Evolutionary conservation across 2,797 vertebrate genomes (phyloP).

Genomic region (Alauda arvensis): DNA sequence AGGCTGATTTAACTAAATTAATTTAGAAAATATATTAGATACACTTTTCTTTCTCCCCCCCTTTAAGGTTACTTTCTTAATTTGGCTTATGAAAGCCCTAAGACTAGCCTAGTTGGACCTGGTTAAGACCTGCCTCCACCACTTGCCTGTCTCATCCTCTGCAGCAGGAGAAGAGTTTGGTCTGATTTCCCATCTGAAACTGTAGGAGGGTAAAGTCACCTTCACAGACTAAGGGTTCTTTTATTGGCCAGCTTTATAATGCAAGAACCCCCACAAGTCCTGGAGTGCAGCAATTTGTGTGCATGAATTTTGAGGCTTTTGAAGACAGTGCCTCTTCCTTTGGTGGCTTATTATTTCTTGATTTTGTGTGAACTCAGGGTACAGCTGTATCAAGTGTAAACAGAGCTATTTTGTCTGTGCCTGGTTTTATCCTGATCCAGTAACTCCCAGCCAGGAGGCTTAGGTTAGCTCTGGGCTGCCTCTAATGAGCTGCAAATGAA

Average conservation of each 20-base stretch:
- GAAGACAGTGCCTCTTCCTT: neutral
- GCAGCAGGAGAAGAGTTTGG: neutral
- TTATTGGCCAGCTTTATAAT: neutral
- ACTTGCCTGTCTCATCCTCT: neutral
- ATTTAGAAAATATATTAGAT: neutral
- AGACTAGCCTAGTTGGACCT: neutral
- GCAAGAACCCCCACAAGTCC: neutral
- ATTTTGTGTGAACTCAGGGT: neutral
- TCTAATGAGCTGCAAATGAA: conserved; percentile 38
- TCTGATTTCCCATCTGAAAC: neutral
- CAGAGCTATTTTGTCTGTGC: conserved; percentile 16
- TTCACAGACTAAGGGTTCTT: neutral
- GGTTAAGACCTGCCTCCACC: neutral
- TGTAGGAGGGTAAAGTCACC: neutral
- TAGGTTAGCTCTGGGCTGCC: conserved; percentile 23
- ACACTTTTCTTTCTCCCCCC: neutral
- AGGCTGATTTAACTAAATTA: neutral
- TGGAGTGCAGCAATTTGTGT: neutral
- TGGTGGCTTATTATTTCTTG: neutral
- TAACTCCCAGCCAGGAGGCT: conserved; percentile 17
- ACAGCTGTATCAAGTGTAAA: neutral
- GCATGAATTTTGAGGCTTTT: neutral
- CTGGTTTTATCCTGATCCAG: conserved; percentile 21
- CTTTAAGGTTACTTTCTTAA: neutral
- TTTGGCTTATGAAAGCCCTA: neutral